A percentile compares a stretch with the other conserved stretches of the same genome.
Evolutionary conservation across 2,113 vertebrate genomes (phyloP).

Genomic region (Tapirus terrestris): DNA sequence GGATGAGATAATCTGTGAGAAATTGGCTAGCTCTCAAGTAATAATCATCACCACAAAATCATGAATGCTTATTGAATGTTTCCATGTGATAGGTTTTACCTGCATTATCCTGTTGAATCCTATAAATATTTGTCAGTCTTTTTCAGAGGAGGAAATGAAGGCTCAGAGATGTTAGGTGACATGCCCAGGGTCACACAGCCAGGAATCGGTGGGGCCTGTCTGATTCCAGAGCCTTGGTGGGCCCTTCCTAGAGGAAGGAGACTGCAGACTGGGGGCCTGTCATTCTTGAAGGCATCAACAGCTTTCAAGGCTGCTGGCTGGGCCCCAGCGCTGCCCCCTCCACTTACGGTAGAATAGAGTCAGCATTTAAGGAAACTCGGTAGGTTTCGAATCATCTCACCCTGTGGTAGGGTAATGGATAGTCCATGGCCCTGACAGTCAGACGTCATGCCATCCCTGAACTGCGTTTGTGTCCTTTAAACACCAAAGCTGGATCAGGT

Average conservation of each 20-base stretch:
- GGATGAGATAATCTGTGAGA: neutral
- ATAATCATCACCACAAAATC: neutral
- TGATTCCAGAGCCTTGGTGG: neutral
- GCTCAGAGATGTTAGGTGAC: neutral
- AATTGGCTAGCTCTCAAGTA: neutral
- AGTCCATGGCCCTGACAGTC: neutral
- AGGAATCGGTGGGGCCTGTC: neutral
- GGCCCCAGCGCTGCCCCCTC: fast-evolving
- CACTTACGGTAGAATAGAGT: neutral
- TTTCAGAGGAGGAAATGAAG: neutral
- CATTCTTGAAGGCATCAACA: neutral
- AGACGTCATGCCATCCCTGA: neutral
- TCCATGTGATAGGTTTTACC: neutral
- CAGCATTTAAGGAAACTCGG: neutral
- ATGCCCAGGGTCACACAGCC: neutral
- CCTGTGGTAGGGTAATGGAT: neutral
- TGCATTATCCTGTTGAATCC: neutral
- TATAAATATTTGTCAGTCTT: neutral
- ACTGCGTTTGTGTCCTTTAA: constrained; percentile 13
- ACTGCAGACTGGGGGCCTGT: neutral
- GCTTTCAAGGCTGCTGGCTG: neutral
- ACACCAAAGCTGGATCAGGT: neutral
- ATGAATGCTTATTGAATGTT: neutral
- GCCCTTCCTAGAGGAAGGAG: neutral
- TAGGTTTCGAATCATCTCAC: neutral